Evolutionary conservation across 2,888 invertebrate genomes (phyloP).

Genomic region (Archips xylosteana): DNA sequence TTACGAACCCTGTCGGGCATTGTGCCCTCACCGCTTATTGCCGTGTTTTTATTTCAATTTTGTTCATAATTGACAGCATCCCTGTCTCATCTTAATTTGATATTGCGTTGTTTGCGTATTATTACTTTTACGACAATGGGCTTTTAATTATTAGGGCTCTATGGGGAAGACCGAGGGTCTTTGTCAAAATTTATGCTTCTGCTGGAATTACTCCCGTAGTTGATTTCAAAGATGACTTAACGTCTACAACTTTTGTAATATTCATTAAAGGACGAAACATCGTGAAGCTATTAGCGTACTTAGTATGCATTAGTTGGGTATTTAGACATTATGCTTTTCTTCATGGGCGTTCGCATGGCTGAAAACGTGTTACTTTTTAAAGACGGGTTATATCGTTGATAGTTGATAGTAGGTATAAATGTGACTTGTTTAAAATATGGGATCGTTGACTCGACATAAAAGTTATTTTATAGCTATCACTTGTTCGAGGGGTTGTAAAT

Average conservation of each 20-base stretch:
- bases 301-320: not conserved
- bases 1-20: slow-evolving; percentile 68
- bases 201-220: slow-evolving; percentile 29
- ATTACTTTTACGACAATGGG: slow-evolving; percentile 63
- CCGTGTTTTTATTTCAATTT: slow-evolving; percentile 71
- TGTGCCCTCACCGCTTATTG: slow-evolving; percentile 63
- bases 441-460: not conserved
- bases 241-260: slow-evolving; percentile 19
- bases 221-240: slow-evolving; percentile 32
- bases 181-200: slow-evolving; percentile 40
- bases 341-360: not conserved
- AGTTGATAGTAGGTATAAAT: not conserved
- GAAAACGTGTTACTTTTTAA: not conserved
- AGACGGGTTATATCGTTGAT: not conserved
- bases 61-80: slow-evolving; percentile 75
- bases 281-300: not conserved
- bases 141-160: slow-evolving; percentile 47
- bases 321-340: slow-evolving; percentile 12
- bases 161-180: slow-evolving; percentile 39
- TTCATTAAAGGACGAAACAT: slow-evolving; percentile 2
- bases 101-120: slow-evolving; percentile 65
- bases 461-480: not conserved
- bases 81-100: slow-evolving; percentile 68
- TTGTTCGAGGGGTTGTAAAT: not conserved
- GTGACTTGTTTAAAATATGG: not conserved